Evolutionary conservation across 2,888 invertebrate genomes (phyloP).

Genomic region (Xestia sexstrigata): DNA sequence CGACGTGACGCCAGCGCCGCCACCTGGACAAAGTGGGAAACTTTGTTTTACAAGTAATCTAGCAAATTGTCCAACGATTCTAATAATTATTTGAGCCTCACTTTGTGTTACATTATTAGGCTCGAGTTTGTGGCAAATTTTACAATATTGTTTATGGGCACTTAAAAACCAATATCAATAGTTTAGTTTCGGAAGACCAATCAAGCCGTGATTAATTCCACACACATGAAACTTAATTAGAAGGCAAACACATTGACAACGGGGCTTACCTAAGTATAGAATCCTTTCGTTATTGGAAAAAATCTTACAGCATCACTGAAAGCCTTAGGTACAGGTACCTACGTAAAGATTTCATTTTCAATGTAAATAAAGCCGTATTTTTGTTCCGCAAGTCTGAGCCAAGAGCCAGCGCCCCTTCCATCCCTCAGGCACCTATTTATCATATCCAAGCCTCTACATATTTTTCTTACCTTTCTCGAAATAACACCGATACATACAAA

Average conservation of each 20-base stretch:
- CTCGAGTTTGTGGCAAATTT: conserved; percentile 7
- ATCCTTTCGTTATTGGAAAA: conserved; percentile 16
- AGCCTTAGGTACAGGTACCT: background rate
- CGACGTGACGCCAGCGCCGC: conserved; percentile 32
- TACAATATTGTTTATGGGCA: background rate
- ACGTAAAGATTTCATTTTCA: conserved; percentile 22
- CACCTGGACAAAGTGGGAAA: conserved; percentile 39
- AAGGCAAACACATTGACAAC: background rate
- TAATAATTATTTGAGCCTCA: conserved; percentile 15
- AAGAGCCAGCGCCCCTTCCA: conserved; percentile 25
- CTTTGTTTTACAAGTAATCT: conserved; percentile 62
- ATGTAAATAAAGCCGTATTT: conserved; percentile 38
- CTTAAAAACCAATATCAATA: background rate
- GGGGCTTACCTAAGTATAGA: background rate
- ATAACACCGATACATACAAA: conserved; percentile 55
- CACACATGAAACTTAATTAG: background rate
- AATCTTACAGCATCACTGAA: background rate
- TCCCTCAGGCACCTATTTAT: conserved; percentile 53
- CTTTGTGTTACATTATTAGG: conserved; percentile 25
- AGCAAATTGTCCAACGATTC: conserved; percentile 35
- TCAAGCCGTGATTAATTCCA: background rate
- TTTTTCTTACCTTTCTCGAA: conserved; percentile 45
- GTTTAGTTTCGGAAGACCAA: background rate
- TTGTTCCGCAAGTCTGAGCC: conserved; percentile 20
- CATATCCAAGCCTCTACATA: conserved; percentile 45